phyloP scores from a whole-genome alignment of 2,113 vertebrate species.

The Taxidea taxus region DNA sequence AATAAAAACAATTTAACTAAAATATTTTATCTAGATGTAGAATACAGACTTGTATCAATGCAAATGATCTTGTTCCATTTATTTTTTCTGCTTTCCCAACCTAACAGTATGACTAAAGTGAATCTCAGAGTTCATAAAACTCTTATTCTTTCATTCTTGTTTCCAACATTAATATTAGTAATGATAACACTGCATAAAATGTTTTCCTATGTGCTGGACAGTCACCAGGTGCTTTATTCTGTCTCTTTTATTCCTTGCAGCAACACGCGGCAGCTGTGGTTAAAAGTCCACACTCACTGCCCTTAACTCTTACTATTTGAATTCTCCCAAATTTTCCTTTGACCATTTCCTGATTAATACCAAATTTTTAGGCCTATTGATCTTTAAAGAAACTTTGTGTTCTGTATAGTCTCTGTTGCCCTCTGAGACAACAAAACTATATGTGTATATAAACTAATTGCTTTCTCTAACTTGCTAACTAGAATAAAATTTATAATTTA shows the following conservation, averaged over 20 bases:
- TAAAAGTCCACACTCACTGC: neutral
- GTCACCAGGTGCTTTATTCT: neutral
- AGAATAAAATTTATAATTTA: neutral
- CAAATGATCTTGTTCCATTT: neutral
- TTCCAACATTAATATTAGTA: neutral
- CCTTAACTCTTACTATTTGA: neutral
- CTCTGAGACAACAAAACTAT: neutral
- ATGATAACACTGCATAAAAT: neutral
- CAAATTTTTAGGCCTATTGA: neutral
- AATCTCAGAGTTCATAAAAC: neutral
- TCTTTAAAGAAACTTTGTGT: neutral
- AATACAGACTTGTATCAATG: neutral
- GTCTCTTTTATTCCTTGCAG: neutral
- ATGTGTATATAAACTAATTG: neutral
- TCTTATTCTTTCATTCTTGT: neutral
- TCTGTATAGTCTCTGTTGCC: neutral
- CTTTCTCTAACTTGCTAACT: neutral
- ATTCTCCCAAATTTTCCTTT: neutral
- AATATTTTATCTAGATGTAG: neutral
- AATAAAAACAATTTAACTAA: neutral
- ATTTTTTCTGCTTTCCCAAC: neutral
- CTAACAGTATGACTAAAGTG: neutral
- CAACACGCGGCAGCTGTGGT: accelerated
- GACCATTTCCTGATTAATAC: neutral
- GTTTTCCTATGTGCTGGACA: neutral